phyloP scores from a whole-genome alignment of 1,140 invertebrate species.

The Aradophagus sp. region DNA sequence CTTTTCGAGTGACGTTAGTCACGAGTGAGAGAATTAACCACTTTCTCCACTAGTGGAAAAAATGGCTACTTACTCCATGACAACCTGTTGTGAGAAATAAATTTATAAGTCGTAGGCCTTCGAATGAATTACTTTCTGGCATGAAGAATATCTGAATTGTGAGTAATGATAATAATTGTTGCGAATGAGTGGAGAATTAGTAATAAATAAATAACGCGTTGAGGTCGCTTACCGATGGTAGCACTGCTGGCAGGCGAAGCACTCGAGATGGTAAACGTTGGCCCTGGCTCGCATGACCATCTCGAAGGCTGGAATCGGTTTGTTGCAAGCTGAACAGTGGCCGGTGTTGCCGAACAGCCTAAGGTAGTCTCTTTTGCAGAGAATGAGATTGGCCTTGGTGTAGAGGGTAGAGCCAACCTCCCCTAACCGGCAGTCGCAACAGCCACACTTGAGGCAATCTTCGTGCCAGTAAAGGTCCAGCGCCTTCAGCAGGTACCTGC shows the following conservation, averaged over 20 bases:
- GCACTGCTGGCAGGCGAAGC: slow-evolving; percentile 98
- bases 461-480: slow-evolving; percentile 98
- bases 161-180: too few species aligned
- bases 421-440: slow-evolving; percentile 96
- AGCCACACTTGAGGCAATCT: slow-evolving; percentile 97
- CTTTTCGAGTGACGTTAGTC: too few species aligned
- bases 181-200: too few species aligned
- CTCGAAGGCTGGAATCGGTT: slow-evolving; percentile 98
- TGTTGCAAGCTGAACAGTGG: slow-evolving; percentile 95
- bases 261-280: slow-evolving; percentile 98
- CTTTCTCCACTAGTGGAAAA: too few species aligned
- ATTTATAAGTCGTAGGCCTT: too few species aligned
- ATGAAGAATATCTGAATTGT: too few species aligned
- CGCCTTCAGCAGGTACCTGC: slow-evolving; percentile 85
- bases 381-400: slow-evolving; percentile 95
- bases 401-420: slow-evolving; percentile 98
- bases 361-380: slow-evolving; percentile 98
- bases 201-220: too few species aligned
- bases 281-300: slow-evolving; percentile 98
- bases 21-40: too few species aligned
- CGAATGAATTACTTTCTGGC: too few species aligned
- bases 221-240: slow-evolving; percentile 90
- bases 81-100: too few species aligned
- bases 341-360: slow-evolving; percentile 95
- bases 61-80: too few species aligned